Evolutionary conservation across 2,888 invertebrate species (phyloP), one percentile per base, ranked within the genome.

Genomic region (Volucella zonaria): DNA sequence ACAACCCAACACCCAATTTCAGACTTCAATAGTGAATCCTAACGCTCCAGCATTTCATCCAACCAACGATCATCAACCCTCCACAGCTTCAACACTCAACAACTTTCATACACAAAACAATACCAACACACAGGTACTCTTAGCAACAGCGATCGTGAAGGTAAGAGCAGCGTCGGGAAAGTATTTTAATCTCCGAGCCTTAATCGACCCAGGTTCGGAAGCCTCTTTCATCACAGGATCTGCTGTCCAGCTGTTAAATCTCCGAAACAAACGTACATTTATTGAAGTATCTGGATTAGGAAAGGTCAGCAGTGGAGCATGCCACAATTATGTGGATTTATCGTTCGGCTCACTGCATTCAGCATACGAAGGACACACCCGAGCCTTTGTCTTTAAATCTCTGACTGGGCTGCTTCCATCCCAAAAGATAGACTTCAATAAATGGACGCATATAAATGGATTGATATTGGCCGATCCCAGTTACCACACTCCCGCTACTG

Each of bases 231-330:
- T 64, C 9, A 62, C 62, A n/a, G 9, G n/a, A 8, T 47, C 18
- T 14, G 64, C 64, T 4, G 49, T 47, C 14, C 45, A 49, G 38
- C 45, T 1, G 0, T 12, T 61, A 42, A 45, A 31, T 61, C 42
- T 61, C 45, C 23, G 14, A 10, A 15, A 14, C 14, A 61, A 45
- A 45, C 15, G 14, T 6, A 61, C 61, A 18, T 61, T 18, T n/a
- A 31, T 61, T 15, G 67, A 54, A 52, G 43, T 67, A 6, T 67
- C 67, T n/a, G 43, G 67, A 45, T 10, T 56, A 51, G 67, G 67
- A 14, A 54, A 42, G 67, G 67, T 67, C 54, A 67, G 67, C 38
- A 67, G 54, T 11, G 43, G 67, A 52, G 54, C 67, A 15, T 45
- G 54, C 42, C 43, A 67, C 4, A 40, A 23, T 11, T 67, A 67